Base-by-base conservation (phyloP, 2,113 vertebrate genomes). In the Apeltes quadracus region DNA sequence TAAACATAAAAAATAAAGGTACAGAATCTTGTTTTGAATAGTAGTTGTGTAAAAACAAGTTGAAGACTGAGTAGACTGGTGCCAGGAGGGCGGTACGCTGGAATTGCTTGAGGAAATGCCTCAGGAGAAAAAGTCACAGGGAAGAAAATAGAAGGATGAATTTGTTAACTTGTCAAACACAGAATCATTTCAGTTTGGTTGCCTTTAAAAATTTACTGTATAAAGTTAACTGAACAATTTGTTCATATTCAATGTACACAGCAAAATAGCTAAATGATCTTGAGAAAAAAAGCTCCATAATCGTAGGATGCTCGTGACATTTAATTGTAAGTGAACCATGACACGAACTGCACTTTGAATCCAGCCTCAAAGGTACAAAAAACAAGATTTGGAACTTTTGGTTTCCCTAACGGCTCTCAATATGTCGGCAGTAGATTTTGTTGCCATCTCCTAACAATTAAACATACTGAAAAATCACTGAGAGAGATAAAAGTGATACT, bases 41-140 rank as follows among this genome's bases (percentile, higher is more conserved):
- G 74, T n/a, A 62, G 23, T 41, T 48, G 69, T 63, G 69, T 59
- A n/a, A 76, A 83, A 71, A 75, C 57, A 50, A 62, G 68, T 55
- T 51, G 22, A 61, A 78, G n/a, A 65, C 39, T 5, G 36, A 23
- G n/a, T 51, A 25, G 11, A 41, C 46, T 36, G 36, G 69, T 41
- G 48, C 61, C 50, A 27, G 32, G 58, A 53, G 15, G 13, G 62
- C 48, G 80, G 72, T 72, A 65, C 22, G 70, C 16, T 46, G 57
- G 25, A 55, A 75, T 7, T 43, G 69, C 75, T 84, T 10, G 12
- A 72, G 78, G 82, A 76, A 71, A 77, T 62, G 79, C 82, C 79
- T 75, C 61, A 55, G 78, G 79, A 69, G n/a, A 32, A 61, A 48
- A 51, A 43, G 41, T 57, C 16, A 36, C 14, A 20, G 13, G 9